These are phyloP conservation scores for Sapayoa aenigma DNA, from an alignment of 2,113 vertebrate genomes.

Conservation along the genomic window DNA sequence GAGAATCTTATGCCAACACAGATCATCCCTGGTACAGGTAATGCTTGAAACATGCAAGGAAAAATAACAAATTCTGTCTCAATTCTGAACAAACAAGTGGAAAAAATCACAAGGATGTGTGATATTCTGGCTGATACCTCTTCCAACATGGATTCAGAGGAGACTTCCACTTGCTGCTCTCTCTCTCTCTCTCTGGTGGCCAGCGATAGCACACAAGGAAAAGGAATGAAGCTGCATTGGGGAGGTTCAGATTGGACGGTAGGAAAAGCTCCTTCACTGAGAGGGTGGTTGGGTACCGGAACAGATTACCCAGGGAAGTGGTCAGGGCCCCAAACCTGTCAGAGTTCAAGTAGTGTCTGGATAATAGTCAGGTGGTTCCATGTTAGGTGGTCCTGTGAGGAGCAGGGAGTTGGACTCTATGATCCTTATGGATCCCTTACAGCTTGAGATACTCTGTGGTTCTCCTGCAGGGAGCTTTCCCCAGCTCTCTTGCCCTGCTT, in stretches of 20 bases:
- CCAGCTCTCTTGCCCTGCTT: not conserved
- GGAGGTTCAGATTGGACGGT: not conserved
- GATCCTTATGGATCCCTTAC: not conserved
- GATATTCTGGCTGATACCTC: not conserved
- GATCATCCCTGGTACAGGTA: slow-evolving; percentile 98
- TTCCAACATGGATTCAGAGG: not conserved
- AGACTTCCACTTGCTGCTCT: not conserved
- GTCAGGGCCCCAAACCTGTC: not conserved
- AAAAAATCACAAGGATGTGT: not conserved
- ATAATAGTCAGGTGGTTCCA: not conserved
- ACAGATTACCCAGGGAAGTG: not conserved
- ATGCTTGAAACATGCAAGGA: slow-evolving; percentile 15
- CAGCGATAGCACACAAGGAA: not conserved
- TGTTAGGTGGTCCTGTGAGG: not conserved
- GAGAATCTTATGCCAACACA: slow-evolving; percentile 99
- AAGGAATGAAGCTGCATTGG: not conserved
- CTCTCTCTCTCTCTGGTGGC: not conserved
- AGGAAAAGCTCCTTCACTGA: not conserved
- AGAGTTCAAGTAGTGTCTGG: not conserved
- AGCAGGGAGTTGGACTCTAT: not conserved
- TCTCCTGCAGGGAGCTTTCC: not conserved
- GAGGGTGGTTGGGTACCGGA: not conserved
- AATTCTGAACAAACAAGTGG: not conserved
- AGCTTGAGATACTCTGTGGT: no score
- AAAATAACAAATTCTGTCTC: not conserved